phyloP scores from a whole-genome alignment of 2,797 vertebrate species.

The Thamnophis elegans region DNA sequence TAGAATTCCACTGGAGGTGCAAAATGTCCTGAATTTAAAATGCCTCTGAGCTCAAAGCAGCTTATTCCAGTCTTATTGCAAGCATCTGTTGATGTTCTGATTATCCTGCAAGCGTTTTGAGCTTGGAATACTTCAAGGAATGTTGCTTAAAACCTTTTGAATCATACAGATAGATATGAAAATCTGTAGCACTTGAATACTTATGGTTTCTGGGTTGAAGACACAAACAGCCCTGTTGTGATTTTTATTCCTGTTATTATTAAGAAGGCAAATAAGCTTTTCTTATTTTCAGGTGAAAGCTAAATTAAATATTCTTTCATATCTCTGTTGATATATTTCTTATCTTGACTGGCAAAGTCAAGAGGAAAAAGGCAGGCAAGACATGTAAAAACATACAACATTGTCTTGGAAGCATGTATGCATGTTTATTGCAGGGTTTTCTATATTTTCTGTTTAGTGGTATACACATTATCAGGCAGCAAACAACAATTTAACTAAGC shows the following conservation, averaged over 20 bases:
- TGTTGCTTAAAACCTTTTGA: not conserved
- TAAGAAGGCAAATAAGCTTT: not conserved
- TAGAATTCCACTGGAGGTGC: not conserved
- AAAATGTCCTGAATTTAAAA: not conserved
- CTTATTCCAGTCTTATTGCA: not conserved
- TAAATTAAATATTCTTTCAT: not conserved
- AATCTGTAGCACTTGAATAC: not conserved
- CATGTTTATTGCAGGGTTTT: not conserved
- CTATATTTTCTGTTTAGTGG: not conserved
- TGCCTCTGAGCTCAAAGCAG: not conserved
- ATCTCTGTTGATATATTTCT: not conserved
- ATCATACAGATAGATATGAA: not conserved
- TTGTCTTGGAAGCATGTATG: slow-evolving; percentile 21
- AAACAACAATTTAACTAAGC: slow-evolving; percentile 14
- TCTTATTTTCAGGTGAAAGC: not conserved
- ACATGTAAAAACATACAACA: not conserved
- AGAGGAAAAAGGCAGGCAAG: not conserved
- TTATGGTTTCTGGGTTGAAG: not conserved
- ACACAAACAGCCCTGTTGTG: not conserved
- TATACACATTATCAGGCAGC: not conserved
- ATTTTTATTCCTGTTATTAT: not conserved
- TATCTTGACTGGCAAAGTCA: not conserved
- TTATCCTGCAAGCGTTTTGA: not conserved
- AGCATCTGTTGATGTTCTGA: not conserved
- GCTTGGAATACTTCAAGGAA: not conserved